A percentile compares a stretch with the other conserved stretches of the same genome.
These are phyloP conservation scores for Harpalus rubripes DNA, from an alignment of 2,888 invertebrate species.

Conservation along the genomic window DNA sequence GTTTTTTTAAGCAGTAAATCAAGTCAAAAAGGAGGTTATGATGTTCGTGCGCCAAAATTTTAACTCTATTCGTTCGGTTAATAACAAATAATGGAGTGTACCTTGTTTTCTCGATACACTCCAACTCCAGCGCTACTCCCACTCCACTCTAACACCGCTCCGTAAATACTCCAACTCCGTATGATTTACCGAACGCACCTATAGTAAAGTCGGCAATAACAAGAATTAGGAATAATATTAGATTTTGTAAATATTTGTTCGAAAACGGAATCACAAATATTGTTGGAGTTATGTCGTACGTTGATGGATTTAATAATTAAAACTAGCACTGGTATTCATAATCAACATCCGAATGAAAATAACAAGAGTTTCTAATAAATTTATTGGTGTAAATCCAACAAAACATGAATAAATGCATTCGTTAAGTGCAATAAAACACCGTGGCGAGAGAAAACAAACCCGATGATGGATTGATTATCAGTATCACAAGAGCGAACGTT, in stretches of 20 bases:
- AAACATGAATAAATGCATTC: constrained; percentile 47
- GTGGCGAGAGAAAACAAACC: constrained; percentile 40
- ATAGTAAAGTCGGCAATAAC: constrained; percentile 14
- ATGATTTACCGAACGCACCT: no score
- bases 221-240: constrained; percentile 33
- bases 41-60: no score
- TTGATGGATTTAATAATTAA: constrained; percentile 32
- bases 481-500: constrained; percentile 56
- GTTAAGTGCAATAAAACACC: constrained; percentile 47
- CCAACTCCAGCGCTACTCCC: no score
- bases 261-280: constrained; percentile 50
- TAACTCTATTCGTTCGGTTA: no score
- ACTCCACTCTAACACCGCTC: no score
- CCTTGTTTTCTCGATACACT: no score
- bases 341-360: constrained; percentile 35
- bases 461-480: constrained; percentile 38
- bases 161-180: no score
- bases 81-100: no score
- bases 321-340: constrained; percentile 37
- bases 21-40: no score
- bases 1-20: no score
- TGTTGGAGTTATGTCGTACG: constrained; percentile 36
- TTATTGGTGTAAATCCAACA: constrained; percentile 23
- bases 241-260: constrained; percentile 38
- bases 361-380: constrained; percentile 16